phyloP scores from a whole-genome alignment of 2,797 vertebrate genomes.

The Cryptoprocta ferox region DNA sequence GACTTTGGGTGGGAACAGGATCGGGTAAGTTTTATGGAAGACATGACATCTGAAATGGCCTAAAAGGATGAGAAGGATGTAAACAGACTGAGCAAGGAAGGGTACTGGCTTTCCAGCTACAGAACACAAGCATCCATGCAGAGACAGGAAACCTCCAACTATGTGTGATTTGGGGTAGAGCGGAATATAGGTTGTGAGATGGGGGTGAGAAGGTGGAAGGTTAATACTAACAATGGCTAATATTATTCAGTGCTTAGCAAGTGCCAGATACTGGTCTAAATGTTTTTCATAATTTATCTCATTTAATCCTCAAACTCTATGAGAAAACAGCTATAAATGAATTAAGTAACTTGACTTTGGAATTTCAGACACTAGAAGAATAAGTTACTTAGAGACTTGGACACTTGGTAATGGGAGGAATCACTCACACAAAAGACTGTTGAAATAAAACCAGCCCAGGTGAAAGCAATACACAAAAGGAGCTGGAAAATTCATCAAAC shows the following conservation, averaged over 20 bases:
- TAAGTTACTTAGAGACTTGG: not conserved
- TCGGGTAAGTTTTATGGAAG: not conserved
- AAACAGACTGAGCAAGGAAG: not conserved
- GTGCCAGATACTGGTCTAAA: not conserved
- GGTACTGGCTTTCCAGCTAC: not conserved
- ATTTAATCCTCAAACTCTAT: not conserved
- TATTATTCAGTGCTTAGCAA: not conserved
- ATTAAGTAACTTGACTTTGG: constrained; percentile 39
- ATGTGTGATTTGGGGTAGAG: rapidly evolving
- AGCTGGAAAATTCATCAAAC: constrained; percentile 15
- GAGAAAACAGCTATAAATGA: constrained; percentile 38
- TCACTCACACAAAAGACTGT: not conserved
- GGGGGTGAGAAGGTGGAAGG: not conserved
- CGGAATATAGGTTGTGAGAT: not conserved
- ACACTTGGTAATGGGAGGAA: not conserved
- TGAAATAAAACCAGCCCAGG: not conserved
- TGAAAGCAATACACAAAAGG: not conserved
- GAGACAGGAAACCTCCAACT: not conserved
- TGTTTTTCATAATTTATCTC: not conserved
- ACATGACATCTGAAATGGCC: not conserved
- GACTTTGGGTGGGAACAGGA: not conserved
- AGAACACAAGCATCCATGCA: not conserved
- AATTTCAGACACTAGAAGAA: constrained; percentile 3
- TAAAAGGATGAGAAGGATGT: not conserved
- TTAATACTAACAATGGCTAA: not conserved